Percentiles rank a stretch among this genome's conserved stretches.
phyloP scores from a whole-genome alignment of 2,797 vertebrate genomes.

The Nannoperca obscura region DNA sequence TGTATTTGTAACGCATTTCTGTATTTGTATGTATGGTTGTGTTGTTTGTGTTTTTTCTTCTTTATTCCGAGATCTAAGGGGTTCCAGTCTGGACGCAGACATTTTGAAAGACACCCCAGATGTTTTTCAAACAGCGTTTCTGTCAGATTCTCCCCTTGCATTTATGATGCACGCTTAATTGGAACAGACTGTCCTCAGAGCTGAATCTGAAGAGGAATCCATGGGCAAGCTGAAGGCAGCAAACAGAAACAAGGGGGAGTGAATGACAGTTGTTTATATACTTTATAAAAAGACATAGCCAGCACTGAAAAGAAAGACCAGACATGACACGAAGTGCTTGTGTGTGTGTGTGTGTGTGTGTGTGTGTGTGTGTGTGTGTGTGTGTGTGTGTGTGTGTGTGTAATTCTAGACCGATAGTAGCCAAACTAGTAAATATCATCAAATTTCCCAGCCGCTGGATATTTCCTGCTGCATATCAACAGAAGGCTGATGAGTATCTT shows the following conservation, averaged over 20 bases:
- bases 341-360: conserved; percentile 4
- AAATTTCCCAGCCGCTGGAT: conserved; percentile 40
- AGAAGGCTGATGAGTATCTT: conserved; percentile 26
- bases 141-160: conserved; percentile 55
- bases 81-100: conserved; percentile 35
- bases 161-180: conserved; percentile 74
- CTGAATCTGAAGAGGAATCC: conserved; percentile 61
- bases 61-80: conserved; percentile 41
- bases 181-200: conserved; percentile 63
- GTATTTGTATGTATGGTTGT: not conserved
- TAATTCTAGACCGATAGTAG: conserved; percentile 13
- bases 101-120: conserved; percentile 58
- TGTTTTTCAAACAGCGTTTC: conserved; percentile 62
- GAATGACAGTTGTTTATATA: conserved; percentile 42
- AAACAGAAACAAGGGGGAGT: conserved; percentile 12
- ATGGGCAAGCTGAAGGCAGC: conserved; percentile 43
- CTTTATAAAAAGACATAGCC: conserved; percentile 39
- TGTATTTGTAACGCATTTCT: not conserved
- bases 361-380: not conserved
- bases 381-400: conserved; percentile 4
- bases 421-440: conserved; percentile 51
- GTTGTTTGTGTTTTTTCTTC: not conserved
- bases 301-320: conserved; percentile 28
- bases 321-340: conserved; percentile 2
- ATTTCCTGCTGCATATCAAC: conserved; percentile 57